Evolutionary conservation across 2,797 vertebrate genomes (phyloP).

Genomic region (Limnodromus scolopaceus): DNA sequence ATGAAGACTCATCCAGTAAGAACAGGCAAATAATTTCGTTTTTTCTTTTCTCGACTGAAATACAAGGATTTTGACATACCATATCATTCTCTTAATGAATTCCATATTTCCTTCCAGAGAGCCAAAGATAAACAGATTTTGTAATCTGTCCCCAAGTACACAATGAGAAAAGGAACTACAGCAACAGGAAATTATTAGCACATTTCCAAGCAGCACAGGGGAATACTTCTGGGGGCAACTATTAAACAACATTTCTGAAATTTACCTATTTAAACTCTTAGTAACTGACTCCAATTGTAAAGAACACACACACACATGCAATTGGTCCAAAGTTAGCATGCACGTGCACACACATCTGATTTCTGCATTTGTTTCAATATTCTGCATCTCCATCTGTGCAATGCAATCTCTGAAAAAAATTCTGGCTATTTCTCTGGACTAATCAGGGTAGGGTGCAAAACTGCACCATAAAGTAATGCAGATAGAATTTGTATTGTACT

Average conservation of each 20-base stretch:
- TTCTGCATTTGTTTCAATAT: neutral
- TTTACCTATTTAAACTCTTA: neutral
- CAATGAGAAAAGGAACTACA: neutral
- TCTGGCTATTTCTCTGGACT: neutral
- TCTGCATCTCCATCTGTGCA: neutral
- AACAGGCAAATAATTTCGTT: neutral
- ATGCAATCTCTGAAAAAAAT: neutral
- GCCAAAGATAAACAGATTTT: neutral
- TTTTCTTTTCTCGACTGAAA: neutral
- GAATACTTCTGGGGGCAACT: neutral
- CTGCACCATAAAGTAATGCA: neutral
- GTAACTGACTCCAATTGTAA: neutral
- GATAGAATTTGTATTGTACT: neutral
- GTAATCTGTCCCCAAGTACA: neutral
- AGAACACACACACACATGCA: neutral
- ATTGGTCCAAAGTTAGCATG: neutral
- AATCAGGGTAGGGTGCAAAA: neutral
- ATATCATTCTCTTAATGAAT: neutral
- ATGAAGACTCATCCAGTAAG: neutral
- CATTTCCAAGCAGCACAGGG: neutral
- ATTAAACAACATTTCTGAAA: neutral
- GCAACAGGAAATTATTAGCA: neutral
- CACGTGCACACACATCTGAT: neutral
- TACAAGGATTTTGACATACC: neutral
- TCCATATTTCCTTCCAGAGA: neutral